phyloP scores from a whole-genome alignment of 2,113 vertebrate species.

The Herpailurus yagouaroundi region DNA sequence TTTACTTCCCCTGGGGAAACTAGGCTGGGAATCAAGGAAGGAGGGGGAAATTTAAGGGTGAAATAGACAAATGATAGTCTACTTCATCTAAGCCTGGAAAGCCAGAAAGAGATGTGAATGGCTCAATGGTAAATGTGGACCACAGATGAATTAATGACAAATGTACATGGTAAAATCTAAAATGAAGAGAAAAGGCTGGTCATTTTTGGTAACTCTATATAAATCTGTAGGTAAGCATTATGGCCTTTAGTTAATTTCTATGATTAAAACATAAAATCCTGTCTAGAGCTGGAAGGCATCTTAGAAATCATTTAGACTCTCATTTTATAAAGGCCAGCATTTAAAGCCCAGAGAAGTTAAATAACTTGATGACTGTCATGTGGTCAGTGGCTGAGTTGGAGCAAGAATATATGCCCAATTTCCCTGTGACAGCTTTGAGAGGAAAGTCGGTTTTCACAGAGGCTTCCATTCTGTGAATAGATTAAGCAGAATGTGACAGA shows the following conservation, averaged over 20 bases:
- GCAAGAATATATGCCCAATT: not conserved
- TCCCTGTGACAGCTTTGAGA: not conserved
- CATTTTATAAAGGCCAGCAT: not conserved
- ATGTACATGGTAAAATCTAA: not conserved
- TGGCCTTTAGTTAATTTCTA: not conserved
- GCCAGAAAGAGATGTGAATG: not conserved
- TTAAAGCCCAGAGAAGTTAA: constrained; percentile 13
- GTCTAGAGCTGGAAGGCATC: not conserved
- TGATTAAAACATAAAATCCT: not conserved
- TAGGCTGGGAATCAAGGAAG: not conserved
- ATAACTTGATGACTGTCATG: not conserved
- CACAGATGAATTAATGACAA: not conserved
- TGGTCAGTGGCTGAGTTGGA: not conserved
- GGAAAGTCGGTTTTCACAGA: constrained; percentile 51
- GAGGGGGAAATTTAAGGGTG: not conserved
- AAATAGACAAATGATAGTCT: not conserved
- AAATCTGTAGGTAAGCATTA: not conserved
- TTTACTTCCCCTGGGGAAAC: not conserved
- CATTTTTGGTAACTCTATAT: not conserved
- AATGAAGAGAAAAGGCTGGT: not conserved
- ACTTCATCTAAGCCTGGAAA: not conserved
- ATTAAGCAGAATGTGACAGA: constrained; percentile 60
- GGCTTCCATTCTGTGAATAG: constrained; percentile 22
- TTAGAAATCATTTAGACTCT: not conserved
- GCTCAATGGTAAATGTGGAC: not conserved